phyloP scores from a whole-genome alignment of 2,113 vertebrate genomes.

The Corythaixoides concolor region DNA sequence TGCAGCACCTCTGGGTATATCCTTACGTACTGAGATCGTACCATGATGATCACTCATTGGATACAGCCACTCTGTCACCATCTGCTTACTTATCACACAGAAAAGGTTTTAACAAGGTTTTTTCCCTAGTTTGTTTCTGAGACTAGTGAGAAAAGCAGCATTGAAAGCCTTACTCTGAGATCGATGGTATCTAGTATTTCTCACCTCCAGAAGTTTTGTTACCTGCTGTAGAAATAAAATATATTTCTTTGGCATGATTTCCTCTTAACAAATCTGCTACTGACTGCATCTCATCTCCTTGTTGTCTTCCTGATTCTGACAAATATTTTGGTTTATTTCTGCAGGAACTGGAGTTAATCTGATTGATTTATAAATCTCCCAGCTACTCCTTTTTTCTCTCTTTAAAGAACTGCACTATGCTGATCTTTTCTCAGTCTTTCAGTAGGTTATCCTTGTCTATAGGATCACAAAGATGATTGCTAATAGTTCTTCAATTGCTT shows the following conservation, averaged over 20 bases:
- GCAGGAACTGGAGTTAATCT: slow-evolving; percentile 6
- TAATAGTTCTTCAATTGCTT: not conserved
- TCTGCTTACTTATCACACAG: not conserved
- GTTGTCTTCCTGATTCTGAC: slow-evolving; percentile 44
- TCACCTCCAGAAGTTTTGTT: slow-evolving; percentile 12
- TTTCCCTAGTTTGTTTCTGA: not conserved
- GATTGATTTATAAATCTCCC: slow-evolving; percentile 52
- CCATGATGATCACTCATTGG: not conserved
- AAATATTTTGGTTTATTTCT: slow-evolving; percentile 59
- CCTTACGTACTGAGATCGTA: fast-evolving
- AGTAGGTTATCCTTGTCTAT: not conserved
- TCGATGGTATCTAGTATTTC: not conserved
- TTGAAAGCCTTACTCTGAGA: slow-evolving; percentile 2
- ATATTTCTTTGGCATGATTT: not conserved
- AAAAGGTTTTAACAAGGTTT: not conserved
- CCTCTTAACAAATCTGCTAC: not conserved
- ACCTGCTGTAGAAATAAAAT: slow-evolving; percentile 26
- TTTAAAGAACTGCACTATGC: not conserved
- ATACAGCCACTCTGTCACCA: not conserved
- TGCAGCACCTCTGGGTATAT: not conserved
- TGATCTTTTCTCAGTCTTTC: slow-evolving; percentile 11
- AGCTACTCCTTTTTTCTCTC: not conserved
- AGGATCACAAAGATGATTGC: not conserved
- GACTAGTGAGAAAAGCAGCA: not conserved
- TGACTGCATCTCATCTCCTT: slow-evolving; percentile 32